Base-by-base conservation (phyloP, 1,140 invertebrate genomes). In the Akabosia matsudoensis region DNA sequence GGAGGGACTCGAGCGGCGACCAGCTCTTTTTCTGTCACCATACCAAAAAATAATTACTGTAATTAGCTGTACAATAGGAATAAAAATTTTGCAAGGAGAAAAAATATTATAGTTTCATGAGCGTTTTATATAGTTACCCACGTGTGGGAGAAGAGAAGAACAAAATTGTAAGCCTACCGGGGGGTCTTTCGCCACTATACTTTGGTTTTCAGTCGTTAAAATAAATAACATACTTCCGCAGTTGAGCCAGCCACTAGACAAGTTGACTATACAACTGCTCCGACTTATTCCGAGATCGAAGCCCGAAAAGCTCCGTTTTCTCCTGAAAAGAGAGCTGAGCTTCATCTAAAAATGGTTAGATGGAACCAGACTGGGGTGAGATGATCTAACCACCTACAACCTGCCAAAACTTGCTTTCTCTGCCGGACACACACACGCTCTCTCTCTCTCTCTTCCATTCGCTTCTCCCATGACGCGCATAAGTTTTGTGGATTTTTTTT, bases 401-500 rank as follows among this genome's bases (percentile, higher is more conserved):
- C n/a, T n/a, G n/a, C n/a, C n/a, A n/a, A n/a, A n/a, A n/a, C n/a
- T n/a, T n/a, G n/a, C n/a, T n/a, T n/a, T n/a, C n/a, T n/a, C n/a
- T n/a, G n/a, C n/a, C n/a, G n/a, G n/a, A n/a, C n/a, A n/a, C n/a
- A n/a, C n/a, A n/a, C n/a, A n/a, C n/a, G n/a, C n/a, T n/a, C n/a
- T n/a, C n/a, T n/a, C n/a, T n/a, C n/a, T n/a, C n/a, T n/a, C n/a
- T n/a, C n/a, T n/a, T n/a, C n/a, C n/a, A n/a, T n/a, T n/a, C n/a
- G n/a, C n/a, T n/a, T n/a, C n/a, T n/a, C n/a, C n/a, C 18, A 45
- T 45, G 37, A 45, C 18, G 37, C 18, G 37, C 37, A 18, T 18
- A 45, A 45, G 7, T 18, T 18, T 45, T 31, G 26, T 76, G 74
- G 74, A 71, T 67, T 71, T 76, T 28, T 71, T 76, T 77, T 70